Evolutionary conservation across 2,888 invertebrate species (phyloP), one percentile per base, ranked within the genome.

Genomic region (Caenorhabditis angaria): DNA sequence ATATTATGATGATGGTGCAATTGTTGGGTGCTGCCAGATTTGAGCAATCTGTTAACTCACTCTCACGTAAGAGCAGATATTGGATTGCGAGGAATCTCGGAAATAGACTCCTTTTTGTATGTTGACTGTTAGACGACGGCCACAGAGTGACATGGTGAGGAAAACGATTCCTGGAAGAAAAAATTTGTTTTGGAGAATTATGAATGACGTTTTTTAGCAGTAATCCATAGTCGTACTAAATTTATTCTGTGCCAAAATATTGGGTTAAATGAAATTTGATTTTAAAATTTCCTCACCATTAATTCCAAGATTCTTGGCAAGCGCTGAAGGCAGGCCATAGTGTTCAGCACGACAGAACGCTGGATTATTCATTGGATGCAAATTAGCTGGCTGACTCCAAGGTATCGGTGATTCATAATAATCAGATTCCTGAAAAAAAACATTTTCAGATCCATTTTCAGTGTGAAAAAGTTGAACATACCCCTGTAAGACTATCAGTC

Each of bases 91-190:
- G 4, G 68, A 22, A 14, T 77, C 73, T 22, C 78, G 56, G 66
- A 82, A 82, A 64, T 78, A 81, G 27, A 67, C 60, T 10, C 70
- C 80, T 18, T 76, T 74, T 22, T 76, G 66, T 14, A 82, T 35
- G 41, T 63, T 64, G 28, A 82, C 73, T 27, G 64, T 66, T 14
- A 82, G 62, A 50, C 70, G 66, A 51, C 70, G 24, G 24, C 79
- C 80, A 64, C 66, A 62, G 3, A 81, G 28, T 5, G 77, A 66
- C 69, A 82, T 76, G 48, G 65, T 60, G 25, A 82, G 25, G 60
- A 77, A 82, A 27, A 82, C 27, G 65, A 82, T 81, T 48, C n/a
- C n/a, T n/a, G n/a, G n/a, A n/a, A n/a, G n/a, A n/a, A n/a, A n/a
- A n/a, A n/a, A n/a, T n/a, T n/a, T n/a, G n/a, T n/a, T n/a, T n/a